Conservation (phyloP, 64 coral and sea anemone species). For the Pachyseris speciosa region DNA sequence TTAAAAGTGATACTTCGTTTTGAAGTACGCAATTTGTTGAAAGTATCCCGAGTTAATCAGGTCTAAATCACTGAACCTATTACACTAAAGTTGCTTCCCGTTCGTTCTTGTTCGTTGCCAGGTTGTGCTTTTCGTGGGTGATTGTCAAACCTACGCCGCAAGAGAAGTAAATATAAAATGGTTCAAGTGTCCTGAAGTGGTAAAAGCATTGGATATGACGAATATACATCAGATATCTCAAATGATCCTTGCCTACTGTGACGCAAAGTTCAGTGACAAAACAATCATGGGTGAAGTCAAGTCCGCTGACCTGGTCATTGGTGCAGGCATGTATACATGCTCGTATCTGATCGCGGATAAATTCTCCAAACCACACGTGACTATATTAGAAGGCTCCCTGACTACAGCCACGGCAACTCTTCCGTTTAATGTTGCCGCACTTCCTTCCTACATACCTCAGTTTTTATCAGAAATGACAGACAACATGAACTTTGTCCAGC, state of each 20-base stretch:
- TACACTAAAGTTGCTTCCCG: too few species aligned
- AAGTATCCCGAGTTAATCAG: too few species aligned
- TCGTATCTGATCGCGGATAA: slow-evolving; percentile 41
- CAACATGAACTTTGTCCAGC: slow-evolving; percentile 11
- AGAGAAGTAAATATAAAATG: neutral
- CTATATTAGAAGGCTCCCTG: neutral
- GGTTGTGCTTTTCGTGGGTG: too few species aligned
- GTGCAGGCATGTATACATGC: slow-evolving; percentile 38
- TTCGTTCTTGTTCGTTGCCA: too few species aligned
- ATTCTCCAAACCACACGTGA: slow-evolving; percentile 38
- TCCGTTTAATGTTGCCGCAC: neutral
- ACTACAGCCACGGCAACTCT: neutral
- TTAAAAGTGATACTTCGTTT: too few species aligned
- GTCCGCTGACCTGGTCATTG: slow-evolving; percentile 48
- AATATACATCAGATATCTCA: neutral
- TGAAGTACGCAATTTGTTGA: too few species aligned
- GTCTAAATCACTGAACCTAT: too few species aligned
- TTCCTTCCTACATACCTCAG: slow-evolving; percentile 1
- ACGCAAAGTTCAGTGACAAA: neutral
- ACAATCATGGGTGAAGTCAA: slow-evolving; percentile 6
- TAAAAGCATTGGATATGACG: neutral
- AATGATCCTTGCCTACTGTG: neutral
- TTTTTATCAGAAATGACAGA: neutral
- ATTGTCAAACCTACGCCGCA: too few species aligned
- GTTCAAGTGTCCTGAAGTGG: neutral